These are phyloP conservation scores for Corvus cornix DNA, from an alignment of 2,113 vertebrate genomes.

Conservation along the genomic window DNA sequence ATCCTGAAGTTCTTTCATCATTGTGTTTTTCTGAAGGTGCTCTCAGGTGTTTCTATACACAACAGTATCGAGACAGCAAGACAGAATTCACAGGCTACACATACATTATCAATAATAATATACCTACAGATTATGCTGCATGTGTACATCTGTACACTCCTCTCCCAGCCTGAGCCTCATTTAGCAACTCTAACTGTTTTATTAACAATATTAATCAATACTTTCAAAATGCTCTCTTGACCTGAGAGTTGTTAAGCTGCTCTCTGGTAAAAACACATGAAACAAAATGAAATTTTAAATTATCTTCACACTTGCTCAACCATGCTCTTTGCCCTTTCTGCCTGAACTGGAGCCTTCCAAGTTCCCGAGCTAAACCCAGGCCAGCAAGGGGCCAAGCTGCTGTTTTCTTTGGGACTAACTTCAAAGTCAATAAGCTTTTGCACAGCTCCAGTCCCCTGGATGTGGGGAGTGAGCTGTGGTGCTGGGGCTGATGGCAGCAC, in stretches of 20 bases:
- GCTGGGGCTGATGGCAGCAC: background rate
- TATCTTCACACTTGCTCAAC: constrained; percentile 27
- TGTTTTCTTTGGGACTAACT: background rate
- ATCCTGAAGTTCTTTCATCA: constrained; percentile 21
- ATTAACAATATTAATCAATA: constrained; percentile 63
- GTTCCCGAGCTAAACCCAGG: background rate
- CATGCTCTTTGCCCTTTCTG: constrained; percentile 27
- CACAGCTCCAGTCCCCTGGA: background rate
- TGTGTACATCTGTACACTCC: background rate
- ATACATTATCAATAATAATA: background rate
- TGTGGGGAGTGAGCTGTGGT: rapidly evolving
- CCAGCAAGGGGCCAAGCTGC: background rate
- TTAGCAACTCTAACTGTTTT: constrained; percentile 32
- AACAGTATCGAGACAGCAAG: background rate
- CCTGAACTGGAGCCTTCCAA: constrained; percentile 11
- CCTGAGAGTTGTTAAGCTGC: constrained; percentile 27
- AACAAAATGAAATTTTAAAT: constrained; percentile 66
- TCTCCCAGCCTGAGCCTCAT: background rate
- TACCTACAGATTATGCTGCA: background rate
- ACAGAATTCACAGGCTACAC: background rate
- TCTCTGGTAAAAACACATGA: constrained; percentile 38
- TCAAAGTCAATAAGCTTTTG: background rate
- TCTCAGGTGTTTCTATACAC: background rate
- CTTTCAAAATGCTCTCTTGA: constrained; percentile 36
- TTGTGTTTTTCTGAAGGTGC: background rate